Percentiles rank a stretch among this genome's conserved stretches.
phyloP scores from a whole-genome alignment of 2,888 invertebrate species.

The Troides oblongomaculatus region DNA sequence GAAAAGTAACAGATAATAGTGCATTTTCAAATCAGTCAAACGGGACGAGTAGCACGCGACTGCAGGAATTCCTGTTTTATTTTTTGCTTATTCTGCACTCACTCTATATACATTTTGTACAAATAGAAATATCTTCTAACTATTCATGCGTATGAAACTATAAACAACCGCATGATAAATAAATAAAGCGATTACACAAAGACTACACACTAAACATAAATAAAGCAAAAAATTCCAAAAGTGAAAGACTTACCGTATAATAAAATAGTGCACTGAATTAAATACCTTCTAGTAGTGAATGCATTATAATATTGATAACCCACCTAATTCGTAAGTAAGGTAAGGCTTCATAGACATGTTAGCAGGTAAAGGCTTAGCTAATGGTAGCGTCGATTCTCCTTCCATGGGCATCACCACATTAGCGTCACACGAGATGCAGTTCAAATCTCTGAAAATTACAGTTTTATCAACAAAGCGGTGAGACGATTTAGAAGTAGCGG shows the following conservation, averaged over 20 bases:
- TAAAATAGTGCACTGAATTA: too few species aligned
- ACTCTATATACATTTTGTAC: background rate
- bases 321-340: conserved; percentile 85
- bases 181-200: background rate
- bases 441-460: conserved; percentile 78
- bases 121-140: conserved; percentile 1
- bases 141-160: background rate
- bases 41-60: conserved; percentile 11
- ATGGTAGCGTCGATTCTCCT: conserved; percentile 68
- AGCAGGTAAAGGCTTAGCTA: conserved; percentile 77
- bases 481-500: background rate
- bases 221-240: too few species aligned
- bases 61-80: conserved; percentile 10
- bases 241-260: too few species aligned
- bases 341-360: conserved; percentile 83
- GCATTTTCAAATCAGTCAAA: conserved; percentile 10
- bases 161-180: background rate
- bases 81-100: conserved; percentile 7
- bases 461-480: background rate
- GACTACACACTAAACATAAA: too few species aligned
- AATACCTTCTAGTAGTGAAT: background rate
- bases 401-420: conserved; percentile 85
- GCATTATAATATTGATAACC: conserved; percentile 26
- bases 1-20: conserved; percentile 9
- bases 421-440: conserved; percentile 89